Evolutionary conservation across 2,888 invertebrate species (phyloP).

Genomic region (Mellilla xanthometata): DNA sequence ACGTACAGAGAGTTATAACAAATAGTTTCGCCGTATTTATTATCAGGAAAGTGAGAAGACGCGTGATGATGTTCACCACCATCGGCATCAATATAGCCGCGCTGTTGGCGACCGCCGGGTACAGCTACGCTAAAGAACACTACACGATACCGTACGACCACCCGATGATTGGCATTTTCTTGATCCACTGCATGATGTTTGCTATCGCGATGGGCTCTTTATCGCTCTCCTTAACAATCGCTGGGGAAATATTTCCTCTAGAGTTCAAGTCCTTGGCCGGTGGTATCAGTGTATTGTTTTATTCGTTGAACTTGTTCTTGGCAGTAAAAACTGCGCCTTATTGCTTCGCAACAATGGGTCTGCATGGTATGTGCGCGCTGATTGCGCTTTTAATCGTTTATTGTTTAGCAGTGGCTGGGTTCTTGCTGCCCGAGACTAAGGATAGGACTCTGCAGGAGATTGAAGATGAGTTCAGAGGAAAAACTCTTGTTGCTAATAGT

Average conservation of each 20-base stretch:
- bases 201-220: conserved; percentile 32
- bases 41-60: not conserved
- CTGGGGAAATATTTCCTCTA: conserved; percentile 84
- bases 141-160: not conserved
- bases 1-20: conserved; percentile 31
- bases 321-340: conserved; percentile 58
- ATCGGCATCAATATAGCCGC: not conserved
- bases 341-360: conserved; percentile 45
- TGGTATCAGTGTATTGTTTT: conserved; percentile 48
- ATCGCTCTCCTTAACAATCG: conserved; percentile 84
- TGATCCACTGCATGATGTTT: conserved; percentile 34
- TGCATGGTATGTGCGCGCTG: conserved; percentile 54
- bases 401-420: conserved; percentile 49
- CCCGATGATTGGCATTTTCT: not conserved
- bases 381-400: conserved; percentile 51
- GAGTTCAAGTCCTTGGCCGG: conserved; percentile 76
- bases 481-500: conserved; percentile 33
- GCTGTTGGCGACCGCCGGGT: not conserved
- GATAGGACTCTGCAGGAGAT: conserved; percentile 67
- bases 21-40: not conserved
- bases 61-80: not conserved
- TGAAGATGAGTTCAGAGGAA: conserved; percentile 64
- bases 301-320: conserved; percentile 56
- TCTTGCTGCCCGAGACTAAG: conserved; percentile 62
- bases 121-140: not conserved